Base-by-base conservation (phyloP, 92 coral and sea anemone genomes). In the Zoanthus sansibaricus region DNA sequence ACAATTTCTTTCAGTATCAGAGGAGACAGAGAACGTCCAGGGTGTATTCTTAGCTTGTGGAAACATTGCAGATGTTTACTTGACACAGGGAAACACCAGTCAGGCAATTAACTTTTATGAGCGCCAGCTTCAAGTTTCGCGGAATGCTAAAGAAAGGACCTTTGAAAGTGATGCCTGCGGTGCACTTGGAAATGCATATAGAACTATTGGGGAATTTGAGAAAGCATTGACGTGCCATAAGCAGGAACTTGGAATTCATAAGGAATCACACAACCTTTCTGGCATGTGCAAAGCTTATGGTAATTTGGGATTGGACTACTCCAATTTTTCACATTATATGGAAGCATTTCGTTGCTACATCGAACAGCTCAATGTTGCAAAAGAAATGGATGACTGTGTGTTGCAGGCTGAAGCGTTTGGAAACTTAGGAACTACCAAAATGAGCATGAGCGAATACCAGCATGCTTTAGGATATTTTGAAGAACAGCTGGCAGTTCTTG, bases 31-130 rank as follows among this genome's bases (percentile, higher is more conserved):
- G 83, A 85, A 94, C 51, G 84, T 75, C 15, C 86, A 79, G 78
- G 98, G 98, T 52, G 96, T 91, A 69, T 91, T 93, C 73, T 90
- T 93, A 86, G 98, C 99, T 75, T 91, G 93, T 69, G 99, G 98
- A 51, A 97, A 95, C 90, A 93, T 97, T 12, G 99, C 97, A 20
- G 98, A 97, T 66, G 92, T 97, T 78, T 87, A 92, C 79, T 91
- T 95, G 82, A 87, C 88, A 32, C 87, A 93, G 67, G 95, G 92
- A 42, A 95, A 93, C 75, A 79, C 88, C 7, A 83, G 90, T 30
- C 89, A 94, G 82, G 98, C 98, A 10, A 90, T 97, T 72, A 90
- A 91, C n/a, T 94, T 91, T 75, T 97, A 92, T 55, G 95, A 97
- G 92, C 93, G 93, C 11, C 98, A 97, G 72, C 89, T 95, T 8